These are phyloP conservation scores for Apotomis betuletana DNA, from an alignment of 2,888 invertebrate genomes.

Conservation along the genomic window DNA sequence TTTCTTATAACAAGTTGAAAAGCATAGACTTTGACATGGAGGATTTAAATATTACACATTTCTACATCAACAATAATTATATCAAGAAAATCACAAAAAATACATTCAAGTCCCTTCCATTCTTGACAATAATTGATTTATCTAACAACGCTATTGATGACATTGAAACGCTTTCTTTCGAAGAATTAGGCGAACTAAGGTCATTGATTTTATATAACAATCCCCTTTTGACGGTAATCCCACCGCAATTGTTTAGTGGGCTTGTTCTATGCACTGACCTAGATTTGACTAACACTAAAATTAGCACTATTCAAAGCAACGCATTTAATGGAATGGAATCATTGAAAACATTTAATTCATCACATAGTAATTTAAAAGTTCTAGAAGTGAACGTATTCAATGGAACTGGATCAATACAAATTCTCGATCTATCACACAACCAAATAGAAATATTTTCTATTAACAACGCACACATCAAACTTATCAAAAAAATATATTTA, in stretches of 20 bases:
- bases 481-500: constrained; percentile 24
- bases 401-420: constrained; percentile 22
- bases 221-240: constrained; percentile 16
- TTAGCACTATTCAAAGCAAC: constrained; percentile 9
- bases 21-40: constrained; percentile 22
- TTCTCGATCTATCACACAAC: constrained; percentile 30
- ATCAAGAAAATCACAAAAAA: constrained; percentile 16
- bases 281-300: constrained; percentile 24
- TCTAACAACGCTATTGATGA: constrained; percentile 23
- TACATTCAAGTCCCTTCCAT: constrained; percentile 3
- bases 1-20: constrained; percentile 25
- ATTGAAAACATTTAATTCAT: constrained; percentile 18
- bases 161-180: constrained; percentile 23
- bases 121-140: constrained; percentile 15
- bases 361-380: constrained; percentile 13
- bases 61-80: constrained; percentile 20
- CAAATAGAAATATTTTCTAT: constrained; percentile 15
- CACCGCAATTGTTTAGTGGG: constrained; percentile 19
- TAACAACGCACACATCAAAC: constrained; percentile 25
- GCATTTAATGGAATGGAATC: constrained; percentile 32
- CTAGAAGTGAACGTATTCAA: constrained; percentile 16
- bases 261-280: constrained; percentile 6
- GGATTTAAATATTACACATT: constrained; percentile 16
- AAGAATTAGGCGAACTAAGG: constrained; percentile 16
- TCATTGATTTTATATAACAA: constrained; percentile 19